A percentile compares a stretch with the other conserved stretches of the same genome.
These are phyloP conservation scores for Cynopterus brachyotis DNA, from an alignment of 2,113 vertebrate species.

Conservation along the genomic window DNA sequence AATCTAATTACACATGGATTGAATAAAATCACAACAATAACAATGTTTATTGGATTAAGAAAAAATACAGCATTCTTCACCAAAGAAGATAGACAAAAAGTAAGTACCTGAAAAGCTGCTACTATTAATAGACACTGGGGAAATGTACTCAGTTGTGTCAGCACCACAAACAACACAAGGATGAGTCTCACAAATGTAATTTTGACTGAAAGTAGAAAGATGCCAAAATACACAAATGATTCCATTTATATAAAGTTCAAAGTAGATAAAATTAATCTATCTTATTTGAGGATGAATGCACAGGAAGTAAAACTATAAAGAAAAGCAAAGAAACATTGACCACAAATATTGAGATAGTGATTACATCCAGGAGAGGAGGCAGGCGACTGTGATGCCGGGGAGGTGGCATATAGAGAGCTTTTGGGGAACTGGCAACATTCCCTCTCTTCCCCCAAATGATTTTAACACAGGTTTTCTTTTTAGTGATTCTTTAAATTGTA, in stretches of 20 bases:
- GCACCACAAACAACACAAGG: background rate
- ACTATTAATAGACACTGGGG: background rate
- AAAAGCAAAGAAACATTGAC: background rate
- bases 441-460: too few species aligned
- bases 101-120: background rate
- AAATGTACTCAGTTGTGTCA: background rate
- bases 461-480: too few species aligned
- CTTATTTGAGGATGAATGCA: background rate
- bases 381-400: too few species aligned
- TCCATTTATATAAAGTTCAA: background rate
- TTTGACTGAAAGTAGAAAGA: background rate
- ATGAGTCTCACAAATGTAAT: background rate
- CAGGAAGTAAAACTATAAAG: background rate
- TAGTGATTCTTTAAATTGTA: too few species aligned
- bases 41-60: background rate
- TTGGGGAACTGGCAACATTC: too few species aligned
- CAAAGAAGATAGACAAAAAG: background rate
- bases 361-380: too few species aligned
- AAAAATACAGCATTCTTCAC: background rate
- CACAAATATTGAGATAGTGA: background rate
- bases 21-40: background rate
- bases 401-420: too few species aligned
- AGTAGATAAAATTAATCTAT: background rate
- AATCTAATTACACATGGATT: background rate
- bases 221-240: background rate